Conservation (phyloP, 2,113 vertebrate species). For the Bos taurus region ARS-UCD2.0 NC_037347.1:12375001-12375500, state of each 20-base stretch:
- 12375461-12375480: background rate
- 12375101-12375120: background rate
- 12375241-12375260: background rate
- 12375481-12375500: conserved; percentile 8
- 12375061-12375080: background rate
- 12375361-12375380: background rate
- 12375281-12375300: background rate
- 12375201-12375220: background rate
- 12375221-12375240: background rate
- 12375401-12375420: conserved; percentile 45
- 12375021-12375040: background rate
- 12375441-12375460: background rate
- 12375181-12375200: background rate
- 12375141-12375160: background rate
- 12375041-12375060: background rate
- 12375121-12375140: background rate
- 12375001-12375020: background rate
- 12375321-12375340: background rate
- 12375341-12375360: background rate
- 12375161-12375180: background rate
- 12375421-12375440: background rate
- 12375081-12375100: background rate
- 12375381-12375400: conserved; percentile 41
- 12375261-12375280: conserved; percentile 1
- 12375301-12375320: background rate